These are phyloP conservation scores for Oscheius sp. DNA, from an alignment of 1,140 invertebrate genomes.

Conservation along the genomic window DNA sequence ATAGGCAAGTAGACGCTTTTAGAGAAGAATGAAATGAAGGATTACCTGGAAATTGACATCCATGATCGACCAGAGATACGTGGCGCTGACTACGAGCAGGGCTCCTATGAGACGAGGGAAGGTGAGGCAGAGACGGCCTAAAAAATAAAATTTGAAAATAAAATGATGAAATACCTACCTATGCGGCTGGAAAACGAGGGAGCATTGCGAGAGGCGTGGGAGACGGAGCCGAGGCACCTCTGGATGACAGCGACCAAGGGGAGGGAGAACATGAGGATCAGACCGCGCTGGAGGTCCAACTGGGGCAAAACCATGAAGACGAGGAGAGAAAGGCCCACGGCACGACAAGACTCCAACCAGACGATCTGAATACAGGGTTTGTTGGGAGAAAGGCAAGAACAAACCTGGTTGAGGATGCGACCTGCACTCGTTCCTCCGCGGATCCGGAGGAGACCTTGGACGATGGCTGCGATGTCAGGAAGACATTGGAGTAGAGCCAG, in stretches of 20 bases:
- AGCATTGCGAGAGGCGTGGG: neutral
- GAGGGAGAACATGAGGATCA: constrained; percentile 38
- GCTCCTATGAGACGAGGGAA: constrained; percentile 25
- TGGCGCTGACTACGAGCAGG: constrained; percentile 11
- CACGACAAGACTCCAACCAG: constrained; percentile 8
- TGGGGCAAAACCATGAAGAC: constrained; percentile 48
- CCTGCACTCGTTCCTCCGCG: neutral
- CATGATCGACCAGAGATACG: constrained; percentile 30
- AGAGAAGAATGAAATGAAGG: neutral
- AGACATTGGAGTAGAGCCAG: constrained; percentile 44
- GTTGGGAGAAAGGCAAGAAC: neutral
- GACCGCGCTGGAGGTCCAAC: constrained; percentile 46
- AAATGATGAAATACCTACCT: constrained; percentile 20
- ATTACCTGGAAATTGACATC: neutral
- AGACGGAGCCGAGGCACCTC: constrained; percentile 23
- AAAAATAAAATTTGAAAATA: constrained; percentile 20
- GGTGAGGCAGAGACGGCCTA: constrained; percentile 13
- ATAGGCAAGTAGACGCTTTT: too few relatives aligned
- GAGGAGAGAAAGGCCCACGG: constrained; percentile 42
- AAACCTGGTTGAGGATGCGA: neutral
- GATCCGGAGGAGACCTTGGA: constrained; percentile 24
- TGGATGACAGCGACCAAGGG: constrained; percentile 37
- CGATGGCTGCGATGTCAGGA: constrained; percentile 39
- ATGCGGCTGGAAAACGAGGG: constrained; percentile 9
- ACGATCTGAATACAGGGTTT: constrained; percentile 14